Base-by-base conservation (phyloP, 1,140 invertebrate genomes). In the Drosophila albomicans region DNA sequence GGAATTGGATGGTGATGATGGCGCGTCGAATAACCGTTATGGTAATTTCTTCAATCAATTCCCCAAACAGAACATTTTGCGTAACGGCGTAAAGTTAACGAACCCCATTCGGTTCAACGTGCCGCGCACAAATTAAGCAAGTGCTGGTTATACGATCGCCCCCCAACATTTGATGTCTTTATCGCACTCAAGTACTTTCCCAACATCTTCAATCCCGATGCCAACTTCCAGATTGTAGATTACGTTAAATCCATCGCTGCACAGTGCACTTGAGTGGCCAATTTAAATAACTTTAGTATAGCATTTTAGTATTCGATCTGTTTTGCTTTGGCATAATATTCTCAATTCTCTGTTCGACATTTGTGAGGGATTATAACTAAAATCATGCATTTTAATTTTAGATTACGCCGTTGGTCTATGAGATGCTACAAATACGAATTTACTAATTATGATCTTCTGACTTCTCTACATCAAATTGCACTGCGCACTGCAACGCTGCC, bases 1-100 rank as follows among this genome's bases (percentile, higher is more conserved):
- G 32, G 15, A 56, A 56, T 56, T n/a, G 16, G 49, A 15, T 41
- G 62, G 57, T 45, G 52, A 41, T 58, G 51, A 54, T 61, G 46
- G 56, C 25, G 52, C 57, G 71, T 45, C 35, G 52, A 20, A 69
- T 87, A 87, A 87, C 84, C 68, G 84, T 87, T 87, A 87, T 87
- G 84, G 82, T 88, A 84, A 87, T 87, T 88, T 88, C 84, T 87
- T 84, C 72, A 76, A 88, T 84, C 74, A 70, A 84, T 80, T 88
- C 30, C 35, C 32, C 84, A 70, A 87, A 82, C 72, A 87, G 84
- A 87, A 87, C 84, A 70, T 78, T 78, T 80, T 88, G 80, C 84
- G 71, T 88, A 88, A 88, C 84, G 80, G 84, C 67, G 38, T 45
- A 75, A 75, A 72, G 80, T 74, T 82, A 88, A 87, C 84, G 80